Conservation (phyloP, 2,888 invertebrate genomes). For the Rhopalosiphum nymphaeae region DNA sequence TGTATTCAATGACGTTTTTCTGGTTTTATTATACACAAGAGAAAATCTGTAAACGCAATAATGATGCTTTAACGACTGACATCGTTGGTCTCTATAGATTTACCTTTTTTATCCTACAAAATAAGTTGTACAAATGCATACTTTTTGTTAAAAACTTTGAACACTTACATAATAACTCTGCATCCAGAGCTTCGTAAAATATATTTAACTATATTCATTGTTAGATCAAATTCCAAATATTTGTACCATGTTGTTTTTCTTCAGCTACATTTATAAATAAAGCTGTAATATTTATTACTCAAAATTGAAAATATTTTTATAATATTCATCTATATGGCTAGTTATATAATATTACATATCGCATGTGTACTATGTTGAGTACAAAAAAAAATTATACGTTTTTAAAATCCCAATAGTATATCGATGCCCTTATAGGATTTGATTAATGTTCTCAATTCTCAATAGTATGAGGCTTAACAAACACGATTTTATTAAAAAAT, state of each 20-base stretch:
- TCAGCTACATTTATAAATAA: background rate
- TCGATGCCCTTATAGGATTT: background rate
- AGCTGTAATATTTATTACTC: background rate
- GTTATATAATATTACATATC: background rate
- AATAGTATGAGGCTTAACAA: background rate
- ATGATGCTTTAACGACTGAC: conserved; percentile 18
- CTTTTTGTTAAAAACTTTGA: background rate
- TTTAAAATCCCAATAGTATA: background rate
- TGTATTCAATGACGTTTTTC: conserved; percentile 27
- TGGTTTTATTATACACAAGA: conserved; percentile 19
- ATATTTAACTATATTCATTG: background rate
- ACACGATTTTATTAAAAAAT: background rate
- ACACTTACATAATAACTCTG: background rate
- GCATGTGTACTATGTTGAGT: background rate
- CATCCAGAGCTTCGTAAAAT: background rate
- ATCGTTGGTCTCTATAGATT: background rate
- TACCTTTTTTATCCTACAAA: background rate
- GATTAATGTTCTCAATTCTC: background rate
- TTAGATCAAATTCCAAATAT: background rate
- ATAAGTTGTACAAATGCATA: background rate
- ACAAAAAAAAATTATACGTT: background rate
- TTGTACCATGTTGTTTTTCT: background rate
- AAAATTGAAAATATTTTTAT: background rate
- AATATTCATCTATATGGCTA: background rate
- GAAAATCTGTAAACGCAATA: conserved; percentile 35